phyloP scores from a whole-genome alignment of 2,888 invertebrate genomes.

The Opisthograptis luteolata region DNA sequence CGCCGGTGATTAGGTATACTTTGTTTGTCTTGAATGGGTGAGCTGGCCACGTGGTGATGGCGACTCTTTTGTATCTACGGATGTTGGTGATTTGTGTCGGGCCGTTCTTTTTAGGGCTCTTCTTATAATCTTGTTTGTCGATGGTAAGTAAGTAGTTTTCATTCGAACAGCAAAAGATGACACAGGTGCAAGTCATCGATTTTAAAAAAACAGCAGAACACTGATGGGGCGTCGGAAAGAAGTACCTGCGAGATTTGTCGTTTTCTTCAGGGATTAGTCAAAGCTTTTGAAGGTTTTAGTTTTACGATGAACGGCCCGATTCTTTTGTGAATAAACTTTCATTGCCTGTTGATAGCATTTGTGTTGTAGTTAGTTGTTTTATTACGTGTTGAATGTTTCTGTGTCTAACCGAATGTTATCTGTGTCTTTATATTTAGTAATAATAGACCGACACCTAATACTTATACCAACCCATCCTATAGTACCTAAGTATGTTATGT shows the following conservation, averaged over 20 bases:
- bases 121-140: neutral
- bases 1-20: constrained; percentile 74
- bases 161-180: no score
- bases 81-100: constrained; percentile 26
- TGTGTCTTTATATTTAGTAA: neutral
- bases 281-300: neutral
- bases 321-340: constrained; percentile 61
- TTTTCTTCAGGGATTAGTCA: neutral
- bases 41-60: constrained; percentile 52
- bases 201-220: no score
- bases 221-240: no score
- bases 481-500: neutral
- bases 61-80: constrained; percentile 37
- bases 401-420: constrained; percentile 21
- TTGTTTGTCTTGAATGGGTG: constrained; percentile 44
- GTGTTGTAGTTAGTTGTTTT: constrained; percentile 31
- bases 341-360: constrained; percentile 31
- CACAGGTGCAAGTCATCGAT: no score
- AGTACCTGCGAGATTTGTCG: neutral
- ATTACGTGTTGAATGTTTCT: constrained; percentile 28
- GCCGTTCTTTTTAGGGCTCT: constrained; percentile 23
- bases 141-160: no score
- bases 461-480: constrained; percentile 13
- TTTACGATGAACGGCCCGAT: constrained; percentile 31
- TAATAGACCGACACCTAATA: constrained; percentile 1